A percentile compares a stretch with the other conserved stretches of the same genome.
Evolutionary conservation across 1,140 invertebrate species (phyloP).

Genomic region (Dryas iulia): DNA sequence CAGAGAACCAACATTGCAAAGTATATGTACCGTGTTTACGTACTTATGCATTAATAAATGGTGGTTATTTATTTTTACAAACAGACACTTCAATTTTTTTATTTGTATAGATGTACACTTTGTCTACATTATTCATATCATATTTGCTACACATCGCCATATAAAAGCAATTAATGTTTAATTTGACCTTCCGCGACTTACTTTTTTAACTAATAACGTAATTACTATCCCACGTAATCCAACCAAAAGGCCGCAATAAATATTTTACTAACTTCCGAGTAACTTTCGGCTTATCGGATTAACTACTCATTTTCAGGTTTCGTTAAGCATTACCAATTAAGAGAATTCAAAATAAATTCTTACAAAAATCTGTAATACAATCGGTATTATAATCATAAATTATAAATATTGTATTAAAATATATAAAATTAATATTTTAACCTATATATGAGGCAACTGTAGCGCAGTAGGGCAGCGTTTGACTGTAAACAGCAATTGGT

Average conservation of each 20-base stretch:
- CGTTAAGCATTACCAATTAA: neutral
- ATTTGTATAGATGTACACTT: too few species aligned
- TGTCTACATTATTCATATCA: too few species aligned
- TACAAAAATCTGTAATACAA: neutral
- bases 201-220: neutral
- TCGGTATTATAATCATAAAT: too few species aligned
- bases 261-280: neutral
- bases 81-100: too few species aligned
- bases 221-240: neutral
- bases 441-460: too few species aligned
- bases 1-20: too few species aligned
- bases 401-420: too few species aligned
- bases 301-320: neutral
- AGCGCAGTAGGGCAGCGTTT: too few species aligned
- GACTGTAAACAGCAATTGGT: too few species aligned
- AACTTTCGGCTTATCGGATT: neutral
- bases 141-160: neutral
- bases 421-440: neutral
- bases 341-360: neutral
- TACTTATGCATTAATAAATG: too few species aligned
- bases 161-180: neutral
- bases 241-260: conserved; percentile 5
- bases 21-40: too few species aligned
- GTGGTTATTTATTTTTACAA: too few species aligned
- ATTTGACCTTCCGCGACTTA: neutral